Percentiles rank a stretch among this genome's conserved stretches.
Evolutionary conservation across 2,113 vertebrate species (phyloP).

Genomic region (Barnardius zonarius): DNA sequence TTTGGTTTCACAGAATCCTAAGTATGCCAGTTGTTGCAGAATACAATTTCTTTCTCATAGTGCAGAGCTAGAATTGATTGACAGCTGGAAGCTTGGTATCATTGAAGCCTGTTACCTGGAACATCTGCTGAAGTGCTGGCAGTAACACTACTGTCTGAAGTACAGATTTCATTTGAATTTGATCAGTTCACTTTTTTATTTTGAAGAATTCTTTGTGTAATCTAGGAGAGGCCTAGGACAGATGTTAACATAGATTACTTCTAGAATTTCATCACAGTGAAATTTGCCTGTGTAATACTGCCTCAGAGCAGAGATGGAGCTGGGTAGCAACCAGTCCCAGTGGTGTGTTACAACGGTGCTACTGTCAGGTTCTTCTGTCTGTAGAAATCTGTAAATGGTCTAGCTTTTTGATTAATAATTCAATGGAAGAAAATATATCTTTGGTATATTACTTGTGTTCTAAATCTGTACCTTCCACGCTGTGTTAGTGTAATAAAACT

Average conservation of each 20-base stretch:
- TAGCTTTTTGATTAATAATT: neutral
- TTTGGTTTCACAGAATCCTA: no score
- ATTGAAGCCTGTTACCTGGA: neutral
- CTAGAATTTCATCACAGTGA: neutral
- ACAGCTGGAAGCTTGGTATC: neutral
- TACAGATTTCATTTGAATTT: neutral
- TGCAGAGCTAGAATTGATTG: neutral
- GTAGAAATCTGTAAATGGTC: neutral
- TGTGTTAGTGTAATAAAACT: neutral
- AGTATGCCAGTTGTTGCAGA: neutral
- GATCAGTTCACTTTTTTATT: neutral
- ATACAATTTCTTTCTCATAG: neutral
- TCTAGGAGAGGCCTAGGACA: neutral
- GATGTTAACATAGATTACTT: neutral
- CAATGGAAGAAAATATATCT: neutral
- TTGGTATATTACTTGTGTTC: neutral
- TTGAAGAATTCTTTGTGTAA: neutral
- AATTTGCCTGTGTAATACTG: neutral
- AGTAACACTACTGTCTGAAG: neutral
- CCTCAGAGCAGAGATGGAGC: slow-evolving; percentile 17
- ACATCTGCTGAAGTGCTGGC: neutral
- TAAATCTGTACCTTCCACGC: neutral
- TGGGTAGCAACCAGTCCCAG: slow-evolving; percentile 12
- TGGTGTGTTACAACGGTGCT: neutral
- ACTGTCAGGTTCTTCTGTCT: slow-evolving; percentile 8